A percentile compares a stretch with the other conserved stretches of the same genome.
phyloP scores from a whole-genome alignment of 2,797 vertebrate species.

The Etheostoma nigrum region DNA sequence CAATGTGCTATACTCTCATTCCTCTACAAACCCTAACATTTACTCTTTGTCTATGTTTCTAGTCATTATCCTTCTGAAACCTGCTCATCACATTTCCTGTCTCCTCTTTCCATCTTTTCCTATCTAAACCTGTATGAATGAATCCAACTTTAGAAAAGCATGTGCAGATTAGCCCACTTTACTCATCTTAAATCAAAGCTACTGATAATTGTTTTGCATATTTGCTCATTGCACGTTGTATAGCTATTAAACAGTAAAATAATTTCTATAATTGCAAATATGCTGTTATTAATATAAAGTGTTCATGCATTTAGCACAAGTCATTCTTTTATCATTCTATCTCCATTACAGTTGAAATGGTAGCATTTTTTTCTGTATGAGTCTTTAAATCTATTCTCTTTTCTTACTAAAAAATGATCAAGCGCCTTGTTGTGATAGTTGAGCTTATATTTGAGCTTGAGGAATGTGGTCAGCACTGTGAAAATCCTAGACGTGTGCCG shows the following conservation, averaged over 20 bases:
- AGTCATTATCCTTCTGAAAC: constrained; percentile 27
- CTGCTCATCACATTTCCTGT: constrained; percentile 40
- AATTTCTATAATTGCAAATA: constrained; percentile 30
- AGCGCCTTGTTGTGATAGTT: constrained; percentile 25
- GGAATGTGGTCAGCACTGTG: constrained; percentile 44
- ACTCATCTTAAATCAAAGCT: constrained; percentile 59
- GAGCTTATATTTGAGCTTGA: constrained; percentile 39
- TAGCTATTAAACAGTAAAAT: constrained; percentile 22
- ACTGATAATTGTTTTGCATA: constrained; percentile 68
- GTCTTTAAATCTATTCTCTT: constrained; percentile 49
- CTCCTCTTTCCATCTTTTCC: constrained; percentile 45
- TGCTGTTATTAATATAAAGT: constrained; percentile 49
- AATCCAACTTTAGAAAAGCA: constrained; percentile 59
- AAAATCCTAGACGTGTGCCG: constrained; percentile 44
- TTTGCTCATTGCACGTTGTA: constrained; percentile 67
- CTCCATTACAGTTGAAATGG: constrained; percentile 81
- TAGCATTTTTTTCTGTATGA: constrained; percentile 70
- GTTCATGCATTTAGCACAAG: constrained; percentile 46
- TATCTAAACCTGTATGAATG: constrained; percentile 50
- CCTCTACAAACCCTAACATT: constrained; percentile 26
- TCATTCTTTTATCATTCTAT: constrained; percentile 72
- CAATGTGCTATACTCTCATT: constrained; percentile 66
- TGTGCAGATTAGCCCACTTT: constrained; percentile 60
- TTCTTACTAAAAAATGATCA: constrained; percentile 3
- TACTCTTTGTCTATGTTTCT: constrained; percentile 45